A percentile compares a stretch with the other conserved stretches of the same genome.
phyloP scores from a whole-genome alignment of 2,113 vertebrate species.

The Brachypodius melanocephalos region DNA sequence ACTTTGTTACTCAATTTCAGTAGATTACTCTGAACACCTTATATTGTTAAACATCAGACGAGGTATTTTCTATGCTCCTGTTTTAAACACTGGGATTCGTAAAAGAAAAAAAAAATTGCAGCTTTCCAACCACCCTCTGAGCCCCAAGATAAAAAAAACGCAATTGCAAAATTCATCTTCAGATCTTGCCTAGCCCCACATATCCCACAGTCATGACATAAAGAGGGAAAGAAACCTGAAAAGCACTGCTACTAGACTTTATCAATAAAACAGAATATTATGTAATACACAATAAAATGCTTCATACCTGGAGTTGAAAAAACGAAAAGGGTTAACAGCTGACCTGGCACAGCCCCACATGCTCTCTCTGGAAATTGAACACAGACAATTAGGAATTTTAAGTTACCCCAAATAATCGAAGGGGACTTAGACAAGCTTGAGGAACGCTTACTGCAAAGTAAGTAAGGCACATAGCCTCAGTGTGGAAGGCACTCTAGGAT shows the following conservation, averaged over 20 bases:
- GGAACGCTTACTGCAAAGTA: conserved; percentile 25
- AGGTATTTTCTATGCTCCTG: not conserved
- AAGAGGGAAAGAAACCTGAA: conserved; percentile 20
- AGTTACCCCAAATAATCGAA: conserved; percentile 61
- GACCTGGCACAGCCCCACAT: conserved; percentile 75
- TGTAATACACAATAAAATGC: conserved; percentile 71
- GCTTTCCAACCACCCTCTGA: not conserved
- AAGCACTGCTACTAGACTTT: conserved; percentile 20
- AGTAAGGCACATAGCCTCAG: not conserved
- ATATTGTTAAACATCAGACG: not conserved
- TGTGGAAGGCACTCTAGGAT: not conserved
- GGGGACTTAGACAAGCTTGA: conserved; percentile 45
- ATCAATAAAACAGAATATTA: conserved; percentile 55
- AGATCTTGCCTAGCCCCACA: not conserved
- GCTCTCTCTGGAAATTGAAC: conserved; percentile 76
- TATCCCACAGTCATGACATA: not conserved
- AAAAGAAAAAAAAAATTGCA: not conserved
- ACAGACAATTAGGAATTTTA: conserved; percentile 74
- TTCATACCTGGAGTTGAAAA: conserved; percentile 77
- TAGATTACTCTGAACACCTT: not conserved
- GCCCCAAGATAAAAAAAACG: not conserved
- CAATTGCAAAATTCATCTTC: not conserved
- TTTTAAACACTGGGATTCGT: not conserved
- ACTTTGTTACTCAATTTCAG: not conserved
- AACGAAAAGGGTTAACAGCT: conserved; percentile 75